Conservation (phyloP, 2,113 vertebrate species). For the cattle (Bos taurus) region ARS-UCD2.0 NC_037350.1:36420001-36420500, state of each 20-base stretch:
- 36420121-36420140: neutral
- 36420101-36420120: neutral
- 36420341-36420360: neutral
- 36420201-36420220: neutral
- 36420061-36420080: slow-evolving; percentile 3
- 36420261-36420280: neutral
- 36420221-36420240: neutral
- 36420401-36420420: neutral
- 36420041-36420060: neutral
- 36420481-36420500: neutral
- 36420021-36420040: neutral
- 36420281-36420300: neutral
- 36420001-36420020: neutral
- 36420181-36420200: neutral
- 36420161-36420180: neutral
- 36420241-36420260: neutral
- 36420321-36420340: neutral
- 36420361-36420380: neutral
- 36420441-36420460: neutral
- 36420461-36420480: neutral
- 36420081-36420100: neutral
- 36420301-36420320: neutral
- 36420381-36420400: neutral
- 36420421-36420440: neutral
- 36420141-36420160: neutral